These are phyloP conservation scores for Brenthis ino DNA, from an alignment of 2,888 invertebrate species.

Conservation along the genomic window DNA sequence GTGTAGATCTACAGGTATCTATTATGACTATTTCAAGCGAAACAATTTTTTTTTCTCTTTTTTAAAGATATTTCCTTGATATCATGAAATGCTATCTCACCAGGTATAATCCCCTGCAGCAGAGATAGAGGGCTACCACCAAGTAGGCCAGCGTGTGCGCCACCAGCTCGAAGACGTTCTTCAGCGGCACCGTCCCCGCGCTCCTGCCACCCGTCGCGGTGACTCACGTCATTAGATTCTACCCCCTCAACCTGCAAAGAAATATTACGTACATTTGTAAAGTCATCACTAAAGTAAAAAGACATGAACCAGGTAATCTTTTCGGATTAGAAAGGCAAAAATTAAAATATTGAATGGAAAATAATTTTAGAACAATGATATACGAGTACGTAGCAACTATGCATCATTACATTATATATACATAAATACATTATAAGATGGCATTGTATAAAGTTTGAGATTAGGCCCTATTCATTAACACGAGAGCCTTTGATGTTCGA, in stretches of 20 bases:
- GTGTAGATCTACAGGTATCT: too few relatives aligned
- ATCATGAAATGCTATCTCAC: conserved; percentile 61
- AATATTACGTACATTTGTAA: background rate
- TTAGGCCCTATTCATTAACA: conserved; percentile 9
- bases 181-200: conserved; percentile 50
- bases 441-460: conserved; percentile 10
- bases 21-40: too few relatives aligned
- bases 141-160: conserved; percentile 74
- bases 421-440: conserved; percentile 4
- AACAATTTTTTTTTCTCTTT: too few relatives aligned
- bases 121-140: conserved; percentile 86
- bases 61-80: too few relatives aligned
- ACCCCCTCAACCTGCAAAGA: conserved; percentile 71
- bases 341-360: too few relatives aligned
- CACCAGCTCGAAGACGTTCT: conserved; percentile 64
- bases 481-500: conserved; percentile 15
- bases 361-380: too few relatives aligned
- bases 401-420: too few relatives aligned
- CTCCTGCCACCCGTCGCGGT: conserved; percentile 46
- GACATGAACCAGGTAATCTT: too few relatives aligned
- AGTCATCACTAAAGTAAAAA: too few relatives aligned
- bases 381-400: too few relatives aligned
- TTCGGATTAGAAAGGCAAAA: too few relatives aligned
- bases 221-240: conserved; percentile 53
- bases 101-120: conserved; percentile 91